Conservation (phyloP, 2,888 invertebrate genomes). For the Hypomecis punctinalis region DNA sequence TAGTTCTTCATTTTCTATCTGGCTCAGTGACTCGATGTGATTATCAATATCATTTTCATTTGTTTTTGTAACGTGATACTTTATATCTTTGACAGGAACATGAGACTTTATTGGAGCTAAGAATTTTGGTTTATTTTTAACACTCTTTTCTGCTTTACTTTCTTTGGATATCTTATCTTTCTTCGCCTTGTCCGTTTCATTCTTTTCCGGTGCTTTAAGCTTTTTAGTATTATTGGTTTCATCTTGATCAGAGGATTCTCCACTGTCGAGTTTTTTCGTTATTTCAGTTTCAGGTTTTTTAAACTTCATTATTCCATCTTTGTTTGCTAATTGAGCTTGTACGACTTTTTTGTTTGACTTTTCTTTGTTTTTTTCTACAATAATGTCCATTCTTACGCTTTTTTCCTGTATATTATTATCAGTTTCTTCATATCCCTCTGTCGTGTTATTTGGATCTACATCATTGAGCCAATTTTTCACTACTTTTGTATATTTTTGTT, state of each 20-base stretch:
- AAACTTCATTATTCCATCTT: slow-evolving; percentile 74
- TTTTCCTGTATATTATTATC: slow-evolving; percentile 16
- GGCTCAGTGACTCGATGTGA: background rate
- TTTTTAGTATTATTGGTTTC: background rate
- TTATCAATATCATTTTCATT: slow-evolving; percentile 46
- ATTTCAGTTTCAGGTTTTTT: slow-evolving; percentile 54
- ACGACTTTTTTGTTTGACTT: slow-evolving; percentile 54
- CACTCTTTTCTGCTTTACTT: slow-evolving; percentile 20
- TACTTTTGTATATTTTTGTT: slow-evolving; percentile 63
- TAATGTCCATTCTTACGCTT: background rate
- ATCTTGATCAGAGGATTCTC: slow-evolving; percentile 11
- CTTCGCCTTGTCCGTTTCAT: slow-evolving; percentile 11
- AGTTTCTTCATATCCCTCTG: slow-evolving; percentile 34
- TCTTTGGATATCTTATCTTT: slow-evolving; percentile 16
- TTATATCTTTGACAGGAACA: slow-evolving; percentile 60
- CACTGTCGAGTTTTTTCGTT: slow-evolving; percentile 20
- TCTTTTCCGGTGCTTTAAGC: slow-evolving; percentile 14
- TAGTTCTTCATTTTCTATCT: slow-evolving; percentile 42
- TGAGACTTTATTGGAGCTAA: slow-evolving; percentile 68
- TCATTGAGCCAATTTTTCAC: slow-evolving; percentile 70
- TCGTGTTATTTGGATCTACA: slow-evolving; percentile 46
- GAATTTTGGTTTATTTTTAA: slow-evolving; percentile 60
- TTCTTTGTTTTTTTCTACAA: slow-evolving; percentile 35
- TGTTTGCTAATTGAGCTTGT: slow-evolving; percentile 70
- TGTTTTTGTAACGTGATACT: slow-evolving; percentile 51